These are phyloP conservation scores for Thamnaconus septentrionalis DNA, from an alignment of 2,113 vertebrate genomes.

Conservation along the genomic window DNA sequence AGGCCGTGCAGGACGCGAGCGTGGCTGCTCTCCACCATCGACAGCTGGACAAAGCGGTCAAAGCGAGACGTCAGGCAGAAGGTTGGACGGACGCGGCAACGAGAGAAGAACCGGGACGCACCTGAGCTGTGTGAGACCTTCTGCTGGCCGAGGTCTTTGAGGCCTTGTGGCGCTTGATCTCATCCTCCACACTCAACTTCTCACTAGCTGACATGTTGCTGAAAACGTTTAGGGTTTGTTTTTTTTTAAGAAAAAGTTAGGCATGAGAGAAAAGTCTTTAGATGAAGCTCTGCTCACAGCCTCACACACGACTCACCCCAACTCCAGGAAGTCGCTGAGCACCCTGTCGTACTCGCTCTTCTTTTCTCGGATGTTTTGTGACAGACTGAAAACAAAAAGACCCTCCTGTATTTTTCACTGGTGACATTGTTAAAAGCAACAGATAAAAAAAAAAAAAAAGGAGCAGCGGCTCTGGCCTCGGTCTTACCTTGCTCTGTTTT, in stretches of 20 bases:
- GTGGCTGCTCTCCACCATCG: slow-evolving; percentile 44
- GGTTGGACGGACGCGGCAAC: not conserved
- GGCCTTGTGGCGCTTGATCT: slow-evolving; percentile 71
- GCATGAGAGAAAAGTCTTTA: not conserved
- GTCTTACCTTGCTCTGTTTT: slow-evolving; percentile 73
- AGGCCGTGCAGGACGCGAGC: slow-evolving; percentile 46
- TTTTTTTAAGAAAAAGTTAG: not conserved
- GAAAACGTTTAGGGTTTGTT: slow-evolving; percentile 1
- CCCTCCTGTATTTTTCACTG: no score
- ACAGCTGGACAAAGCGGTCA: slow-evolving; percentile 41
- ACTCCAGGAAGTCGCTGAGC: slow-evolving; percentile 70
- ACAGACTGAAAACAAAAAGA: slow-evolving; percentile 62
- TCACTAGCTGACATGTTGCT: slow-evolving; percentile 82
- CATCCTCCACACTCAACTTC: slow-evolving; percentile 83
- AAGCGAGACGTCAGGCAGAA: not conserved
- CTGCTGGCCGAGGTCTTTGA: slow-evolving; percentile 55
- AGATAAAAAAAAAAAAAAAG: not conserved
- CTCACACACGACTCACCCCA: slow-evolving; percentile 72
- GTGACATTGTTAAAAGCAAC: not conserved
- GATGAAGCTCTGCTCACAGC: accelerated
- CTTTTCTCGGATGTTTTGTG: slow-evolving; percentile 68
- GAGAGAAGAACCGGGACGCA: not conserved
- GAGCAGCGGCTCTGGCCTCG: not conserved
- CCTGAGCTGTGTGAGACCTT: slow-evolving; percentile 83
- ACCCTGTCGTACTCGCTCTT: slow-evolving; percentile 64